Conservation (phyloP, 2,888 invertebrate genomes). For the Nemotelus pantherinus region DNA sequence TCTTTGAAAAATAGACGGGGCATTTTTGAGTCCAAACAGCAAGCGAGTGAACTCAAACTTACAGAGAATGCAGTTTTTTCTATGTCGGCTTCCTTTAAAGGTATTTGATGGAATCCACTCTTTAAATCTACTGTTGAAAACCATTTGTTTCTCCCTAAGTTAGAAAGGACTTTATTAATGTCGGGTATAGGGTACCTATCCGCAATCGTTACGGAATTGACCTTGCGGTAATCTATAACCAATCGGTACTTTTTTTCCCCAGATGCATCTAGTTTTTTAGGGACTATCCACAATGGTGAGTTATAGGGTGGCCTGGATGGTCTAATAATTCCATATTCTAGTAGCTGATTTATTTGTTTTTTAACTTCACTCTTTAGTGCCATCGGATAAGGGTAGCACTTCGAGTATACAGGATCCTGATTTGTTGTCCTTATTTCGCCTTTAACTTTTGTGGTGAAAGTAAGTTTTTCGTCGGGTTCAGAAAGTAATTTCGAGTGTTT, state of each 20-base stretch:
- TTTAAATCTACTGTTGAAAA: slow-evolving; percentile 6
- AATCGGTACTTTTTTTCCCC: slow-evolving; percentile 36
- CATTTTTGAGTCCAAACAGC: neutral
- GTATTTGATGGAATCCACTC: slow-evolving; percentile 31
- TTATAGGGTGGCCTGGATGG: slow-evolving; percentile 25
- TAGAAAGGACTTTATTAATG: slow-evolving; percentile 29
- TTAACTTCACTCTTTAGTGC: slow-evolving; percentile 22
- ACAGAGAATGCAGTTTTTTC: slow-evolving; percentile 36
- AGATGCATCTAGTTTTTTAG: slow-evolving; percentile 27
- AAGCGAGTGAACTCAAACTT: slow-evolving; percentile 11
- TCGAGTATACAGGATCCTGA: slow-evolving; percentile 23
- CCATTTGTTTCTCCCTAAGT: slow-evolving; percentile 10
- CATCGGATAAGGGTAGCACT: slow-evolving; percentile 12
- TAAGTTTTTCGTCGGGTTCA: too few species aligned
- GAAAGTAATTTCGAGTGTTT: neutral
- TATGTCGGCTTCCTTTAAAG: slow-evolving; percentile 6
- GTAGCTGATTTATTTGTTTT: neutral
- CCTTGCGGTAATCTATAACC: slow-evolving; percentile 29
- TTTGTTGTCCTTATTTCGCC: slow-evolving; percentile 17
- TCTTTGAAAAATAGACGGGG: neutral
- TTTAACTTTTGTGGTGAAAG: neutral
- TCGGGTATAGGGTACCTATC: slow-evolving; percentile 28
- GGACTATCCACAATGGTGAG: slow-evolving; percentile 18
- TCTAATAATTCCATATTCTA: slow-evolving; percentile 15
- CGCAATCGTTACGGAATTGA: slow-evolving; percentile 33